Base-by-base conservation (phyloP, 2,888 invertebrate genomes). In the Melanchra persicariae region DNA sequence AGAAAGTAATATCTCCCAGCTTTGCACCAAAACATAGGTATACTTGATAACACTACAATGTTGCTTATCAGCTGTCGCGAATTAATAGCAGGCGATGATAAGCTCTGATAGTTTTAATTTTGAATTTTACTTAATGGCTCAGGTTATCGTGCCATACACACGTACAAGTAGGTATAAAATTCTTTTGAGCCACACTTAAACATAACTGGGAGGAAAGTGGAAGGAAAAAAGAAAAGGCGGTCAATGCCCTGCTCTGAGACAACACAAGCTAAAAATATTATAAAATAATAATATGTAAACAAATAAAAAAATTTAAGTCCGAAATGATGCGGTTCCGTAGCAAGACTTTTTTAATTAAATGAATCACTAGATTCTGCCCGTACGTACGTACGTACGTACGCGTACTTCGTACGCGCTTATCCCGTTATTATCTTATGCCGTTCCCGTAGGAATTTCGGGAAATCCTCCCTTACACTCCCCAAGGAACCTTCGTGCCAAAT, bases 41-140 rank as follows among this genome's bases (percentile, higher is more conserved):
- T 15, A 55, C 9, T 12, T 55, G 55, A 75, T 34, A 57, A 26
- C 34, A 40, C 9, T 47, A 58, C 72, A 78, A 40, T 78, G 72
- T 78, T 9, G 7, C 57, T 55, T 77, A 77, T 70, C 57, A 17
- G 17, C 10, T 47, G n/a, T 22, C 70, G 45, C 45, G 1, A 52
- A 62, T 52, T 71, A 70, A 71, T 26, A 71, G 62, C 78, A 74
- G 10, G 1, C 6, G 12, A 19, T 12, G 74, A 77, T 70, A 70
- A 70, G 24, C 22, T 58, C 5, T 15, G 26, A 66, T 51, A 51
- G 9, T 47, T 61, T 43, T 26, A n/a, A 70, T 54, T 69, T 74
- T 24, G 22, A 10, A 12, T 5, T 45, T 51, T 15, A 37, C 12
- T 17, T 40, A 26, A 60, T 45, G 26, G 26, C 17, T 45, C 15